phyloP scores from a whole-genome alignment of 2,888 invertebrate species.

The Hirtodrosophila histrioides region DNA sequence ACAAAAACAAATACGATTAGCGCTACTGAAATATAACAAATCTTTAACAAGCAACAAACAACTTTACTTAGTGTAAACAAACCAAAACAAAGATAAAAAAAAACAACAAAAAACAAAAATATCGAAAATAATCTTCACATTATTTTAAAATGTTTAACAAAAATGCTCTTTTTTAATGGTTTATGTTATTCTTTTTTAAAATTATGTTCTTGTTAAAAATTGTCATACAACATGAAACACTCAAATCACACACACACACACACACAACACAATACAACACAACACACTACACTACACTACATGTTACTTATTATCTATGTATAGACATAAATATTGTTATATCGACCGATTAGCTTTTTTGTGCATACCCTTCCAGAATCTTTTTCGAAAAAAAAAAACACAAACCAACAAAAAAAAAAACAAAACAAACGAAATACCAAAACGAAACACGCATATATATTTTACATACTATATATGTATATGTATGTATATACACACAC shows the following conservation, averaged over 20 bases:
- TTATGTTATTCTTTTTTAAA: slow-evolving; percentile 39
- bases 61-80: slow-evolving; percentile 41
- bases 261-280: slow-evolving; percentile 19
- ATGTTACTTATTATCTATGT: slow-evolving; percentile 77
- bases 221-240: slow-evolving; percentile 38
- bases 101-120: slow-evolving; percentile 1
- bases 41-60: slow-evolving; percentile 41
- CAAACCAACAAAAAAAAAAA: slow-evolving; percentile 1
- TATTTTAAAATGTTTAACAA: slow-evolving; percentile 48
- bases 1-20: slow-evolving; percentile 56
- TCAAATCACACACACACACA: slow-evolving; percentile 29
- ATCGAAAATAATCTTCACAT: slow-evolving; percentile 13
- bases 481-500: slow-evolving; percentile 17
- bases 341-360: slow-evolving; percentile 70
- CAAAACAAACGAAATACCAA: slow-evolving; percentile 14
- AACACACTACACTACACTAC: slow-evolving; percentile 35
- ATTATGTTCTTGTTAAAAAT: slow-evolving; percentile 63
- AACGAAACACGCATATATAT: slow-evolving; percentile 43
- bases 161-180: slow-evolving; percentile 32
- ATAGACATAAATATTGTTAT: slow-evolving; percentile 73
- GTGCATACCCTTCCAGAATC: slow-evolving; percentile 73
- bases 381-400: slow-evolving; percentile 38
- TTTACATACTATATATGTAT: slow-evolving; percentile 30
- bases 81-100: slow-evolving; percentile 24
- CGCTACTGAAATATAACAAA: slow-evolving; percentile 60